Conservation (phyloP, 2,797 vertebrate species). For the Alauda arvensis region DNA sequence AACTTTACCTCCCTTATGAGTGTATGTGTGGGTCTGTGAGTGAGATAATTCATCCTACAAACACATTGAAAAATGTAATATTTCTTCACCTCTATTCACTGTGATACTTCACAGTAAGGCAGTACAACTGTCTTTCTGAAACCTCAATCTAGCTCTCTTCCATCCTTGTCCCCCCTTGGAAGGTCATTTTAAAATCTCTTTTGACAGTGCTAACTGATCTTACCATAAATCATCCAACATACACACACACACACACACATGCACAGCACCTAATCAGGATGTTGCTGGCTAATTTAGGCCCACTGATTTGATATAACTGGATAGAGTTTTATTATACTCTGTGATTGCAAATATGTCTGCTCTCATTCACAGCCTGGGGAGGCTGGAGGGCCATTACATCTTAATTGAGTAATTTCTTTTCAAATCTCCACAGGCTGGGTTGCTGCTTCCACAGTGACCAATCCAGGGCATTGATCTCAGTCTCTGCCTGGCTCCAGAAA, state of each 20-base stretch:
- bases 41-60: not conserved
- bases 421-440: constrained; percentile 34
- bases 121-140: not conserved
- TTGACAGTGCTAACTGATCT: not conserved
- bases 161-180: not conserved
- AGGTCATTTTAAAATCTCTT: constrained; percentile 38
- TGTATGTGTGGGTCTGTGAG: not conserved
- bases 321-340: constrained; percentile 46
- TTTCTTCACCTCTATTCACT: constrained; percentile 17
- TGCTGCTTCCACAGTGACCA: not conserved
- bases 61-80: not conserved
- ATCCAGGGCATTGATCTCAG: not conserved
- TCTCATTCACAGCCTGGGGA: constrained; percentile 55
- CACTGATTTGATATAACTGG: constrained; percentile 51
- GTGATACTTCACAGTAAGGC: not conserved
- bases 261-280: constrained; percentile 12
- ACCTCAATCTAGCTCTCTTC: not conserved
- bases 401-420: constrained; percentile 68
- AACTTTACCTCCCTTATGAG: constrained; percentile 9
- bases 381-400: constrained; percentile 38
- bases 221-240: not conserved
- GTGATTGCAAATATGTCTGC: constrained; percentile 59
- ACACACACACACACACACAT: not conserved
- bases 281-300: constrained; percentile 46
- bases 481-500: constrained; percentile 20